Evolutionary conservation across 2,797 vertebrate genomes (phyloP).

Genomic region (Pipistrellus nathusii): DNA sequence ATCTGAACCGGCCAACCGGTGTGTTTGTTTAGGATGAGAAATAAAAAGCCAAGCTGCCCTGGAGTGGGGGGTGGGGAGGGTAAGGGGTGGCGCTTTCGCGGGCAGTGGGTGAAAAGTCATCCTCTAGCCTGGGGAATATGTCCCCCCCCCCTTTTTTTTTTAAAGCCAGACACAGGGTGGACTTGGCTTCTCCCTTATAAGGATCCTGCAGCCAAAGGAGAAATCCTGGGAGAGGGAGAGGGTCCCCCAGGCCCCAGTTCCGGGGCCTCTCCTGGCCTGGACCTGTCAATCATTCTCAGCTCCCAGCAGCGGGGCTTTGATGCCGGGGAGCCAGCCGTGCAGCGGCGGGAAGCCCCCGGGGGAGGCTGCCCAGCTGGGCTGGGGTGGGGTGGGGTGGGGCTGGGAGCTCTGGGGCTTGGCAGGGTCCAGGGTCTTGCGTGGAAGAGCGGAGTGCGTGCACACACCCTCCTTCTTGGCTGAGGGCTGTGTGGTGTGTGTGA

Average conservation of each 20-base stretch:
- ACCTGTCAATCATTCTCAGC: conserved; percentile 10
- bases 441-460: conserved; percentile 62
- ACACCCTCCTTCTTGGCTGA: conserved; percentile 51
- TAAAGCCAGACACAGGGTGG: neutral
- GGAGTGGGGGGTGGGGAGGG: neutral
- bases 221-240: conserved; percentile 29
- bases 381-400: conserved; percentile 37
- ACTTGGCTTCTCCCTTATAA: conserved; percentile 72
- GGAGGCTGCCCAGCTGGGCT: conserved; percentile 39
- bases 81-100: conserved; percentile 16
- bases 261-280: conserved; percentile 6
- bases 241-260: conserved; percentile 57
- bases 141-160: neutral
- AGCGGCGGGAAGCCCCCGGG: conserved; percentile 47
- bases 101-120: conserved; percentile 64
- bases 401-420: conserved; percentile 62
- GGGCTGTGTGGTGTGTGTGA: neutral
- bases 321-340: conserved; percentile 10
- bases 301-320: conserved; percentile 58
- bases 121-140: neutral
- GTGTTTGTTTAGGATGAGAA: conserved; percentile 67
- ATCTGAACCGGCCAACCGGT: conserved; percentile 21
- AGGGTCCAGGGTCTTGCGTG: conserved; percentile 41
- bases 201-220: conserved; percentile 58
- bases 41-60: conserved; percentile 65